These are phyloP conservation scores for Aplysia californica DNA, from an alignment of 1,140 invertebrate species.

Conservation along the genomic window DNA sequence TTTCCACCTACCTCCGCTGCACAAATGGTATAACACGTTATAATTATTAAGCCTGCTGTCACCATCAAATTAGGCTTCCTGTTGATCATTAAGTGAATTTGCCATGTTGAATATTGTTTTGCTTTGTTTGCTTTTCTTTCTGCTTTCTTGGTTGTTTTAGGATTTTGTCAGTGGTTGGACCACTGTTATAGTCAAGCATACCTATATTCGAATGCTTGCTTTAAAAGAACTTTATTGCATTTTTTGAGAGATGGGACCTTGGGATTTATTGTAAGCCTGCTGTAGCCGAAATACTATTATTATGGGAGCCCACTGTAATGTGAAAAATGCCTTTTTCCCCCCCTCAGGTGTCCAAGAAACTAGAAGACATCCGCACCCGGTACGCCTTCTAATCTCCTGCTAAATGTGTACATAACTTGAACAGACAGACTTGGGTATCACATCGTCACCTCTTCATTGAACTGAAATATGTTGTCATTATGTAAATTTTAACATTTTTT, in stretches of 20 bases:
- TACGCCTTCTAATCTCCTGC: slow-evolving; percentile 69
- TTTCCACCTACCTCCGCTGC: too few relatives aligned
- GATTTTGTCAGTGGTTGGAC: neutral
- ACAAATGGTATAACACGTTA: too few relatives aligned
- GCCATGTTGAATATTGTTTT: too few relatives aligned
- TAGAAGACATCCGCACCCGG: slow-evolving; percentile 71
- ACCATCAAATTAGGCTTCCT: too few relatives aligned
- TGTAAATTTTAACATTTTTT: neutral
- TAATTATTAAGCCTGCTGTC: too few relatives aligned
- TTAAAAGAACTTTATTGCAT: neutral
- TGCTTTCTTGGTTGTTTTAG: too few relatives aligned
- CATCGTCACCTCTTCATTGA: neutral
- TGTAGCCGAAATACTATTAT: neutral
- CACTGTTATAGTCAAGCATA: neutral
- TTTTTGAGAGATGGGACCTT: neutral
- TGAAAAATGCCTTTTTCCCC: slow-evolving; percentile 11
- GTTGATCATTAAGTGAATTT: too few relatives aligned
- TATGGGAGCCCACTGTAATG: neutral
- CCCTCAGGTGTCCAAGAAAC: slow-evolving; percentile 74
- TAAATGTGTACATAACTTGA: neutral
- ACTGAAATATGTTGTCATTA: neutral
- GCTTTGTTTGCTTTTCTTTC: too few relatives aligned
- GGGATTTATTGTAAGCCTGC: neutral
- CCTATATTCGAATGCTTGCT: neutral
- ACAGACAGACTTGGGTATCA: neutral